Base-by-base conservation (phyloP, 1,140 invertebrate species). In the Trinorchestia longiramus region DNA sequence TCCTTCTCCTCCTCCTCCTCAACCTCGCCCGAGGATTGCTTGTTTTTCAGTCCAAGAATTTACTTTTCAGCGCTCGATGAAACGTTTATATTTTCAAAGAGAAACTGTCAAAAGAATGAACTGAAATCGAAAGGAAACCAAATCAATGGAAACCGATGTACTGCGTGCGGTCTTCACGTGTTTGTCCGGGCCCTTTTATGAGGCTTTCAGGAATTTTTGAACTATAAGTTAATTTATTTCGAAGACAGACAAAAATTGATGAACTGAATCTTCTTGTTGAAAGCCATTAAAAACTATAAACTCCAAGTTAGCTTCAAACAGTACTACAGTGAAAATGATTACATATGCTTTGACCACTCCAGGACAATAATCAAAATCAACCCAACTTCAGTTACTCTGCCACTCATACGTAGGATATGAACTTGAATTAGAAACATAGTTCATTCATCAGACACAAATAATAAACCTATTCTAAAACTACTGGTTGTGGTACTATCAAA, bases 11-110 rank as follows among this genome's bases (percentile, higher is more conserved):
- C 1, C 36, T 42, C 28, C 88, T 43, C 88, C 28, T 91, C 43
- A 4, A 4, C 88, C 88, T 91, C 41, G 3, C 11, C 88, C 88
- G 41, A 91, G 41, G 36, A 44, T 42, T 91, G 43, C 43, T 43
- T 91, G 88, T 42, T 91, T 43, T 43, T 43, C 88, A 43, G 88
- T 91, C 88, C 88, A 91, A 91, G 41, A 91, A 43, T 42, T 77
- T 28, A 36, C 62, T 77, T 77, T 77, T 77, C 15, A 77, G 62
- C 62, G 62, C 62, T 77, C 62, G 62, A 77, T 77, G 62, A 23
- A 23, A 36, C 62, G 62, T 77, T 77, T 15, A 36, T 77, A 77
- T 77, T 77, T 77, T 36, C 28, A 1, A 77, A 15, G 62, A 15
- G 36, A 77, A 11, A 23, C 28, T 77, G 28, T 77, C 62, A 36